Evolutionary conservation across 2,888 invertebrate genomes (phyloP).

Genomic region (Lepidocyrtoides sp.): DNA sequence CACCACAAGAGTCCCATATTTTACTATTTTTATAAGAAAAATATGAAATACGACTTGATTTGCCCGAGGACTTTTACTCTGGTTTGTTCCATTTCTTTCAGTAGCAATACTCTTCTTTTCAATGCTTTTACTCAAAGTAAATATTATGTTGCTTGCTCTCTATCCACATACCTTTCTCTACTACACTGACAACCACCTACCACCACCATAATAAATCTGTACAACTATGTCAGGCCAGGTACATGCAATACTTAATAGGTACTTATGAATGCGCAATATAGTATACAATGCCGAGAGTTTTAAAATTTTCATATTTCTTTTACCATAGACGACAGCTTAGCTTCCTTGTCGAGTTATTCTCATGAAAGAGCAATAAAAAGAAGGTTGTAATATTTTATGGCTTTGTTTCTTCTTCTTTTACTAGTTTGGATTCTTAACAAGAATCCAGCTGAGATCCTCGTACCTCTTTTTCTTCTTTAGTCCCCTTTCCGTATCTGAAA

Average conservation of each 20-base stretch:
- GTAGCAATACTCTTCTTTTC: neutral
- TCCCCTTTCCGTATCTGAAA: constrained; percentile 24
- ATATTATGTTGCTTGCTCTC: neutral
- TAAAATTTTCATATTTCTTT: constrained; percentile 34
- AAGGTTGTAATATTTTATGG: constrained; percentile 74
- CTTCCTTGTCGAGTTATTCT: constrained; percentile 66
- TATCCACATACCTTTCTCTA: too few species aligned
- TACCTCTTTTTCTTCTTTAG: neutral
- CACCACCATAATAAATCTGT: too few species aligned
- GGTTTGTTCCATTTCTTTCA: constrained; percentile 42
- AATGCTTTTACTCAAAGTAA: neutral
- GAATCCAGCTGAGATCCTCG: constrained; percentile 50
- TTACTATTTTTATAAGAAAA: constrained; percentile 22
- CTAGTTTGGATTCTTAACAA: constrained; percentile 59
- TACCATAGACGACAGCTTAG: neutral
- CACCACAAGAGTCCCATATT: constrained; percentile 35
- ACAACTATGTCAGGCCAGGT: too few species aligned
- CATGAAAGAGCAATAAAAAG: constrained; percentile 73
- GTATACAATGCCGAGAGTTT: constrained; percentile 31
- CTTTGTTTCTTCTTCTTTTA: constrained; percentile 62
- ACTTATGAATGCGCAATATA: constrained; percentile 28
- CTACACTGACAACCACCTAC: neutral
- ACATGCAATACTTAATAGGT: too few species aligned
- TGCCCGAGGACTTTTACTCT: constrained; percentile 42
- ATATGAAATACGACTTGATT: constrained; percentile 60